phyloP scores from a whole-genome alignment of 2,113 vertebrate species.

The Rostratula benghalensis region DNA sequence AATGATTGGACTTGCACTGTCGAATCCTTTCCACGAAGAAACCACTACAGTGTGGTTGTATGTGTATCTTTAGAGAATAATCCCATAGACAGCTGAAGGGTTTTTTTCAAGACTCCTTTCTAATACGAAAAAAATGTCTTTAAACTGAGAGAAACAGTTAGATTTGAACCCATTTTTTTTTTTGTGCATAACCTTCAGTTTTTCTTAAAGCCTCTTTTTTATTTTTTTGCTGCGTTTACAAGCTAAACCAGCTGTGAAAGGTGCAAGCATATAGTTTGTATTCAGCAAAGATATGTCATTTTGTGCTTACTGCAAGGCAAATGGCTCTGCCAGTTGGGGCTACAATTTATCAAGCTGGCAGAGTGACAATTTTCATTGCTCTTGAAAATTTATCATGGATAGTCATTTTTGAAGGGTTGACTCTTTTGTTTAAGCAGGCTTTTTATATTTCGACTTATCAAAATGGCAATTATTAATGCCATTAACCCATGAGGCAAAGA shows the following conservation, averaged over 20 bases:
- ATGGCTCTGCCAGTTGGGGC: slow-evolving; percentile 66
- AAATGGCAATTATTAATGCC: slow-evolving; percentile 69
- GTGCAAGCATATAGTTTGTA: slow-evolving; percentile 66
- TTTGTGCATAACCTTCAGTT: slow-evolving; percentile 66
- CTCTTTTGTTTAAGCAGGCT: slow-evolving; percentile 43
- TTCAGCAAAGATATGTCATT: slow-evolving; percentile 75
- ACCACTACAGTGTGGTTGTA: neutral
- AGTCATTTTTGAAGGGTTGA: slow-evolving; percentile 60
- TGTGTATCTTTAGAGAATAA: neutral
- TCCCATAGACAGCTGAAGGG: neutral
- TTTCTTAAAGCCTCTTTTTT: slow-evolving; percentile 58
- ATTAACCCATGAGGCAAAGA: slow-evolving; percentile 65
- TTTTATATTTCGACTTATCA: slow-evolving; percentile 56
- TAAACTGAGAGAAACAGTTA: slow-evolving; percentile 5
- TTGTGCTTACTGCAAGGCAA: slow-evolving; percentile 75
- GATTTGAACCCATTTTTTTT: neutral
- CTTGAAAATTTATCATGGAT: slow-evolving; percentile 66
- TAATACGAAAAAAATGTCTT: neutral
- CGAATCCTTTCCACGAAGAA: neutral
- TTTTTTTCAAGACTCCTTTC: neutral
- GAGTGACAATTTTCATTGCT: slow-evolving; percentile 72
- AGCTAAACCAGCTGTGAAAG: slow-evolving; percentile 76
- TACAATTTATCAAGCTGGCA: slow-evolving; percentile 74
- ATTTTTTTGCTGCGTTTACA: slow-evolving; percentile 66
- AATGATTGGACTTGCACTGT: neutral